A percentile compares a stretch with the other conserved stretches of the same genome.
Conservation (phyloP, 2,797 vertebrate genomes). For the Peromyscus aztecus region DNA sequence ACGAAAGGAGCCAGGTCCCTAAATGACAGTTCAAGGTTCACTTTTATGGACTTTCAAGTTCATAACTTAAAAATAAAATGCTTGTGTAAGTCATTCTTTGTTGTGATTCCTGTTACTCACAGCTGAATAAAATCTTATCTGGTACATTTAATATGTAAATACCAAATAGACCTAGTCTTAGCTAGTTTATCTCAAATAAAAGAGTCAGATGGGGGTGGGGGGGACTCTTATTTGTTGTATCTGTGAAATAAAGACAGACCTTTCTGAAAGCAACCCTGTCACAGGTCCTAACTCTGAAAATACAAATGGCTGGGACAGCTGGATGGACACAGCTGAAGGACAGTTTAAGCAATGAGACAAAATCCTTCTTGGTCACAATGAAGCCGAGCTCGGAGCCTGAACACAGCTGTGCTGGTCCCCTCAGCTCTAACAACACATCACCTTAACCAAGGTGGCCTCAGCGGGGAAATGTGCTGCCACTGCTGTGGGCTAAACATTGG, state of each 20-base stretch:
- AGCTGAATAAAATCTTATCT: background rate
- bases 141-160: background rate
- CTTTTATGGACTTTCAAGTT: background rate
- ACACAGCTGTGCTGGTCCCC: background rate
- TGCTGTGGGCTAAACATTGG: background rate
- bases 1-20: background rate
- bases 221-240: background rate
- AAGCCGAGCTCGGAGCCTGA: background rate
- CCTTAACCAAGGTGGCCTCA: background rate
- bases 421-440: background rate
- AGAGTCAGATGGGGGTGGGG: background rate
- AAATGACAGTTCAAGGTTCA: background rate
- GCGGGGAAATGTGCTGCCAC: background rate
- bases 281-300: constrained; percentile 4
- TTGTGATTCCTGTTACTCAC: background rate
- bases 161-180: background rate
- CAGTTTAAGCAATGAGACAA: background rate
- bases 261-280: constrained; percentile 11
- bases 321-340: background rate
- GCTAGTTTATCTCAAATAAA: background rate
- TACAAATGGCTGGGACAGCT: background rate
- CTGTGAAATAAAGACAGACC: constrained; percentile 26
- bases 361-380: background rate
- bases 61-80: background rate
- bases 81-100: background rate